phyloP scores from a whole-genome alignment of 1,140 invertebrate species.

The Drosophila saltans region DNA sequence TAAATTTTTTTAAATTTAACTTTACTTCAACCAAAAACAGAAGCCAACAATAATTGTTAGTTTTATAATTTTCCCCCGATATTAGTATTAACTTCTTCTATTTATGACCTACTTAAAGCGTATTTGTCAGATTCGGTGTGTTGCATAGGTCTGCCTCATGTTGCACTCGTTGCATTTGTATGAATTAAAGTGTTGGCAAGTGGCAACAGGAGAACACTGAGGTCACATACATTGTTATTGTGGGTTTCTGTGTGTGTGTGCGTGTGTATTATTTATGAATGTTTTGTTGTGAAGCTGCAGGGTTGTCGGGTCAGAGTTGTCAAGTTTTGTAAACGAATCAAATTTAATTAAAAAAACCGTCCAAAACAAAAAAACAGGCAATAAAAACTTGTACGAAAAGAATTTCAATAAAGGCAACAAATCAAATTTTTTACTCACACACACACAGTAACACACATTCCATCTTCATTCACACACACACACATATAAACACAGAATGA shows the following conservation, averaged over 20 bases:
- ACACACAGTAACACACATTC: background rate
- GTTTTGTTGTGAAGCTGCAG: background rate
- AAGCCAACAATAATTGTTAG: no score
- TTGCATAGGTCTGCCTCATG: background rate
- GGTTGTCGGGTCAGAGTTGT: background rate
- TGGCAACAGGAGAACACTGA: background rate
- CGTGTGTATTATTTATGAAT: background rate
- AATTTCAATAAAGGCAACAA: constrained; percentile 28
- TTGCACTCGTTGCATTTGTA: background rate
- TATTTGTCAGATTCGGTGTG: background rate
- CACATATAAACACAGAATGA: background rate
- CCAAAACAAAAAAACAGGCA: background rate
- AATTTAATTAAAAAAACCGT: constrained; percentile 7
- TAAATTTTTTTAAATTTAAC: no score
- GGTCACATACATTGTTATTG: background rate
- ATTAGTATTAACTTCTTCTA: no score
- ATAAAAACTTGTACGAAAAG: background rate
- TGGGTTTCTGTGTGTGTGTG: background rate
- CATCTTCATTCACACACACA: constrained; percentile 7
- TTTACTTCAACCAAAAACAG: no score
- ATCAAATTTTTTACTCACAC: constrained; percentile 23
- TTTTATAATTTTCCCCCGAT: no score
- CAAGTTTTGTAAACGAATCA: background rate
- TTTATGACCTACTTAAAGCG: background rate
- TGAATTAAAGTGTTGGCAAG: background rate